Conservation (phyloP, 2,888 invertebrate genomes). For the Eupithecia centaureata region DNA sequence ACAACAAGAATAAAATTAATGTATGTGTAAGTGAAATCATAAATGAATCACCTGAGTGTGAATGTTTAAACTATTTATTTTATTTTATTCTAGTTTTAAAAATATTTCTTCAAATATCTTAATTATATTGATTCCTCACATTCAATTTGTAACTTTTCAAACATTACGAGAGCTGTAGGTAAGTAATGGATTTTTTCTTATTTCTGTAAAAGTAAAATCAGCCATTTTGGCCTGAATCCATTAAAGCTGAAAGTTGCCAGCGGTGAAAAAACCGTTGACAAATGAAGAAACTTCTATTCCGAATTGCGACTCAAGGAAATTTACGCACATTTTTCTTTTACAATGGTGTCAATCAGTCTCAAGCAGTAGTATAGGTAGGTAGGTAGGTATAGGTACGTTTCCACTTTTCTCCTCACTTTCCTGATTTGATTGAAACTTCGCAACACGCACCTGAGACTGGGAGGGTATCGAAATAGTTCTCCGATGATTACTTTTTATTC, state of each 20-base stretch:
- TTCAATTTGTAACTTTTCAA: not conserved
- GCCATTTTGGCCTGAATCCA: slow-evolving; percentile 21
- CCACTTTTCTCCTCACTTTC: slow-evolving; percentile 62
- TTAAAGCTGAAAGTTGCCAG: slow-evolving; percentile 37
- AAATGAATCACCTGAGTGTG: too few relatives aligned
- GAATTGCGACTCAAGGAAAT: slow-evolving; percentile 56
- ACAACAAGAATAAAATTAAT: not conserved
- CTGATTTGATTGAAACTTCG: slow-evolving; percentile 81
- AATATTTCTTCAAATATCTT: too few relatives aligned
- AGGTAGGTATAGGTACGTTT: slow-evolving; percentile 52
- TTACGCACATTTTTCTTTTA: slow-evolving; percentile 52
- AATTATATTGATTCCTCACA: not conserved
- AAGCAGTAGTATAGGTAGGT: slow-evolving; percentile 46
- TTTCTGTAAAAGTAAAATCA: not conserved
- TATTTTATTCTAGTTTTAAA: too few relatives aligned
- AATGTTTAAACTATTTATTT: too few relatives aligned
- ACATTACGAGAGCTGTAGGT: not conserved
- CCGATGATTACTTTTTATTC: slow-evolving; percentile 22
- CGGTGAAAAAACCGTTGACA: slow-evolving; percentile 49
- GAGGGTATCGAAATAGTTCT: slow-evolving; percentile 40
- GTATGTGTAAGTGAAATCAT: not conserved
- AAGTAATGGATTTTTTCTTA: not conserved
- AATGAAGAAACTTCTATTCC: slow-evolving; percentile 51
- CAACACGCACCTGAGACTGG: slow-evolving; percentile 70
- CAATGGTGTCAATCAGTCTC: slow-evolving; percentile 81